phyloP scores from a whole-genome alignment of 2,113 vertebrate genomes.

The Indicator indicator region DNA sequence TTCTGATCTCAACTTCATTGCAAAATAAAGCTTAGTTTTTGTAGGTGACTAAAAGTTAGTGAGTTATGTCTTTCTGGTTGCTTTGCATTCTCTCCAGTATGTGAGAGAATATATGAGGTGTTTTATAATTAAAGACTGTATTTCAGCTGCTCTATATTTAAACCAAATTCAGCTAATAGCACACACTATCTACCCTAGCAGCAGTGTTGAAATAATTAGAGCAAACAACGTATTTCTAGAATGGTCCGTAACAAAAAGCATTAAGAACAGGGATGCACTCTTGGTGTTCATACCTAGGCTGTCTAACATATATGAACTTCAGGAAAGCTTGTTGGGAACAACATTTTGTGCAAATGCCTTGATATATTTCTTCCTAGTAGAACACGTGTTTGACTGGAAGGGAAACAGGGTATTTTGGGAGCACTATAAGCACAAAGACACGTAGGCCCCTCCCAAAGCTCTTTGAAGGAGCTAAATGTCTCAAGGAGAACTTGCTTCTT shows the following conservation, averaged over 20 bases:
- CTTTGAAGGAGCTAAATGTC: background rate
- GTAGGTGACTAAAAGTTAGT: background rate
- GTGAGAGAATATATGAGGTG: background rate
- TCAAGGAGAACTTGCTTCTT: background rate
- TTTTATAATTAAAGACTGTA: background rate
- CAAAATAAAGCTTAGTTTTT: background rate
- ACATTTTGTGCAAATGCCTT: background rate
- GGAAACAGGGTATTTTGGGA: background rate
- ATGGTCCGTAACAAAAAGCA: background rate
- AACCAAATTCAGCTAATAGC: background rate
- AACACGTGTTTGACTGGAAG: background rate
- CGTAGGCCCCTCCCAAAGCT: background rate
- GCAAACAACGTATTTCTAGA: background rate
- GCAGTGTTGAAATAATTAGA: background rate
- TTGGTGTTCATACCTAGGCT: background rate
- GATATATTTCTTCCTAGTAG: background rate
- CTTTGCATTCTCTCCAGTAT: background rate
- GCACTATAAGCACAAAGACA: background rate
- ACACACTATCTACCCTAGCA: background rate
- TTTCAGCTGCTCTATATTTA: background rate
- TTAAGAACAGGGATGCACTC: background rate
- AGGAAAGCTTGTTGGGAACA: background rate
- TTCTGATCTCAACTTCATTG: background rate
- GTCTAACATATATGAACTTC: background rate
- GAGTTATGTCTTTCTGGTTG: background rate